Conservation (phyloP, 2,888 invertebrate genomes). For the Pristionchus exspectatus region DNA sequence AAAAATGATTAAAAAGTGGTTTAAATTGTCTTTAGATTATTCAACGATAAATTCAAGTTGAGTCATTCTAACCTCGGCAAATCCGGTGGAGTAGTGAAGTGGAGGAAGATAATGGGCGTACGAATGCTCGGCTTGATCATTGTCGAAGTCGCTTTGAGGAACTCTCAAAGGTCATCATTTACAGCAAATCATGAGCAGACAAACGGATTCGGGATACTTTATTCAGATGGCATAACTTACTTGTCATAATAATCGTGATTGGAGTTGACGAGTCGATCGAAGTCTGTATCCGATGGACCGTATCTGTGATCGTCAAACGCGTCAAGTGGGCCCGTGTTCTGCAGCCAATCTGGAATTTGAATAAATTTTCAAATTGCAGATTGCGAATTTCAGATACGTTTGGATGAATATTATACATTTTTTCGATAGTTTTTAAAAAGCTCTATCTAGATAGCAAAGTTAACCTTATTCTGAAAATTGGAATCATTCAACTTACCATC, state of each 20-base stretch:
- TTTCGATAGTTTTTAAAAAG: neutral
- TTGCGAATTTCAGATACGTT: neutral
- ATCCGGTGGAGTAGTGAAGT: neutral
- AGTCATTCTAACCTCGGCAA: neutral
- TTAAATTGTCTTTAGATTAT: too few species aligned
- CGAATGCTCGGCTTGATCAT: slow-evolving; percentile 40
- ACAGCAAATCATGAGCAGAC: neutral
- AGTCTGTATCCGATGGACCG: slow-evolving; percentile 29
- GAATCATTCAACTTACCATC: neutral
- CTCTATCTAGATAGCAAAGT: neutral
- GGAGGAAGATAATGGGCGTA: slow-evolving; percentile 42
- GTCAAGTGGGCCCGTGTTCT: neutral
- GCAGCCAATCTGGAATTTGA: neutral
- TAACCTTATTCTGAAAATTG: neutral
- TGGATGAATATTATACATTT: neutral
- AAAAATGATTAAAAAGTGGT: too few species aligned
- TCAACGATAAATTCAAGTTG: too few species aligned
- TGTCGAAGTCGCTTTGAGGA: slow-evolving; percentile 33
- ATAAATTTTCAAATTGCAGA: neutral
- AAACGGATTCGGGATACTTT: neutral
- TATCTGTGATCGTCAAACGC: slow-evolving; percentile 57
- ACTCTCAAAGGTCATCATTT: neutral
- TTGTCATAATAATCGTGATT: slow-evolving; percentile 58
- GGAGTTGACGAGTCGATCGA: slow-evolving; percentile 58
- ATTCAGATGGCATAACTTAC: neutral